These are phyloP conservation scores for Columba livia DNA, from an alignment of 2,113 vertebrate genomes.

Conservation along the genomic window DNA sequence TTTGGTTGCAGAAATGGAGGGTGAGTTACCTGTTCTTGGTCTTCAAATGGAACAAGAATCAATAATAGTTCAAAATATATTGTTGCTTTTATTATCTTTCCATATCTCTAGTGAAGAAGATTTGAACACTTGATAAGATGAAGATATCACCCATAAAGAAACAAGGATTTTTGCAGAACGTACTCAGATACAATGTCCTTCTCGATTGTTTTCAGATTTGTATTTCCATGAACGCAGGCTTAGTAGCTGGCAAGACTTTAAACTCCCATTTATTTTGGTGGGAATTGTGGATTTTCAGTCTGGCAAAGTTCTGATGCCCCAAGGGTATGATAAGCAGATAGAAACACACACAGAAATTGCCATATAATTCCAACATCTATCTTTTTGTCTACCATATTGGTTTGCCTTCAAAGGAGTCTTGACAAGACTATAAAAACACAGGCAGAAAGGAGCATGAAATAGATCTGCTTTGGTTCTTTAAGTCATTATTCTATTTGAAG, in stretches of 20 bases:
- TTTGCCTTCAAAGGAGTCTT: not conserved
- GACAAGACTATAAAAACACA: not conserved
- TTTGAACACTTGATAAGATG: conserved; percentile 20
- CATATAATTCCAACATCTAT: not conserved
- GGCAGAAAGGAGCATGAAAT: not conserved
- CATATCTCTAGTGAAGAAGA: not conserved
- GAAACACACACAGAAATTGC: not conserved
- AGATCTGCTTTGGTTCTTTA: not conserved
- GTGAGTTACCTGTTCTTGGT: conserved; percentile 45
- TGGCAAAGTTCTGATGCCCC: not conserved
- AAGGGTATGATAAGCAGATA: not conserved
- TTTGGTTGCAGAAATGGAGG: conserved; percentile 58
- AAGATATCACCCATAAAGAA: conserved; percentile 59
- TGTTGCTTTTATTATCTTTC: not conserved
- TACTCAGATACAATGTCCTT: conserved; percentile 33
- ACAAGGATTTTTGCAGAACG: conserved; percentile 61
- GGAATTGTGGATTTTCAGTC: not conserved
- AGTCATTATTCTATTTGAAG: not conserved
- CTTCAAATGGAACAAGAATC: conserved; percentile 69
- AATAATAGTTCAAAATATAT: not conserved
- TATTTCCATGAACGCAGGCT: not conserved
- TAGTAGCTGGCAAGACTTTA: not conserved
- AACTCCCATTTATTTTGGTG: not conserved
- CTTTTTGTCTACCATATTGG: not conserved
- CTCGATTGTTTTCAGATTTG: not conserved